Base-by-base conservation (phyloP, 2,797 vertebrate genomes). In the Bufotes viridis region DNA sequence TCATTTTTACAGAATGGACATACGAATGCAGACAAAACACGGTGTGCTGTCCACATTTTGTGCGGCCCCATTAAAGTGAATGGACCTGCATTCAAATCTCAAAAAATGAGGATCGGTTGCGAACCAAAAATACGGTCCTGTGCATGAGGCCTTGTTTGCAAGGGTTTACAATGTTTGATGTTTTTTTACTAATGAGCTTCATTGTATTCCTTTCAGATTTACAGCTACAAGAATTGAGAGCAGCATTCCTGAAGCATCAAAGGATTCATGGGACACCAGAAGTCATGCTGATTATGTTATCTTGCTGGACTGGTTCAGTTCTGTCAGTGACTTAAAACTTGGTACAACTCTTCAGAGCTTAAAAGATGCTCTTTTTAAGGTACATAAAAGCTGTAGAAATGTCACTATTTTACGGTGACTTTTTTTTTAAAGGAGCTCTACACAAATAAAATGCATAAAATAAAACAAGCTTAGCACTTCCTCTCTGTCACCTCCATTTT, bases 341-440 rank as follows among this genome's bases (percentile, higher is more conserved):
- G 97, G 98, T 88, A 97, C 96, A 90, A 97, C 96, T 24, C 93
- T 99, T 51, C 96, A 95, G 92, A 99, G 98, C 91, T 96, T 99
- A 91, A 99, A 99, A 94, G 98, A 99, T 87, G 98, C 98, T 0
- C 97, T 99, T 90, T 99, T 90, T 92, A 99, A 99, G 96, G 98
- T 99, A 91, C 12, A 9, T 3, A 7, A 58, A 18, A 55, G 17
- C n/a, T 1, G 12, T 57, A 49, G 42, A n/a, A 26, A 78, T 55
- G 7, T 22, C 7, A 63, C 18, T 17, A 20, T 60, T 60, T 17
- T 17, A 7, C 6, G 7, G 58, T 6, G 4, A 17, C 58, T 18
- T 60, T 60, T 15, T 60, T 15, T 60, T 17, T 42, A 4, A 2
- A 42, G 3, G 42, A 42, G 42, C 5, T 0, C 42, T 42, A 42